phyloP scores from a whole-genome alignment of 2,113 vertebrate species.

The Zosterops hypoxanthus region DNA sequence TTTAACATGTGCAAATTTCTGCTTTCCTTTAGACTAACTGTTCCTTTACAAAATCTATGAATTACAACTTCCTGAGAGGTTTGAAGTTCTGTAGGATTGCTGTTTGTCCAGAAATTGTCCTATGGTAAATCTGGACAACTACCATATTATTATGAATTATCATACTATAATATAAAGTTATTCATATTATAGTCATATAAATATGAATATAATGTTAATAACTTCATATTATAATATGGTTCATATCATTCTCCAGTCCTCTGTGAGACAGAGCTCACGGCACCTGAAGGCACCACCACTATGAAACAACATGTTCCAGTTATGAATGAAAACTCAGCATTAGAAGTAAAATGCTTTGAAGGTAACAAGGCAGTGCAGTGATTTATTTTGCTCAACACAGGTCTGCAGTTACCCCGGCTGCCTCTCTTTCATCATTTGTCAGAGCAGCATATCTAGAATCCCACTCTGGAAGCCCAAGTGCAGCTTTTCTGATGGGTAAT shows the following conservation, averaged over 20 bases:
- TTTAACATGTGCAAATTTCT: background rate
- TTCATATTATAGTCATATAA: background rate
- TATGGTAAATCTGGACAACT: background rate
- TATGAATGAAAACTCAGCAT: background rate
- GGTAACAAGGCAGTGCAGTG: background rate
- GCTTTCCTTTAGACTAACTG: background rate
- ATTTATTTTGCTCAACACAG: background rate
- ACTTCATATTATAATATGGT: background rate
- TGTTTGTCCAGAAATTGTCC: background rate
- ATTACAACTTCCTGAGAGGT: background rate
- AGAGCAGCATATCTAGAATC: background rate
- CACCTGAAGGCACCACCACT: background rate
- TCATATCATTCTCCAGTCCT: background rate
- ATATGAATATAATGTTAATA: background rate
- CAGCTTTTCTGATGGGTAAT: background rate
- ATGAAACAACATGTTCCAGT: background rate
- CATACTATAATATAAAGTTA: background rate
- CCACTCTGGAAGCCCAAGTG: background rate
- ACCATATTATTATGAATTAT: background rate
- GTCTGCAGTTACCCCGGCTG: background rate
- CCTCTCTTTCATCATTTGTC: background rate
- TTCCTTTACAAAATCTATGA: background rate
- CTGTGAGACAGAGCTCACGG: background rate
- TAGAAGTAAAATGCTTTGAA: background rate
- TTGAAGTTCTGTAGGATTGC: background rate